These are phyloP conservation scores for Aphidius ervi DNA, from an alignment of 1,140 invertebrate species.

Conservation along the genomic window DNA sequence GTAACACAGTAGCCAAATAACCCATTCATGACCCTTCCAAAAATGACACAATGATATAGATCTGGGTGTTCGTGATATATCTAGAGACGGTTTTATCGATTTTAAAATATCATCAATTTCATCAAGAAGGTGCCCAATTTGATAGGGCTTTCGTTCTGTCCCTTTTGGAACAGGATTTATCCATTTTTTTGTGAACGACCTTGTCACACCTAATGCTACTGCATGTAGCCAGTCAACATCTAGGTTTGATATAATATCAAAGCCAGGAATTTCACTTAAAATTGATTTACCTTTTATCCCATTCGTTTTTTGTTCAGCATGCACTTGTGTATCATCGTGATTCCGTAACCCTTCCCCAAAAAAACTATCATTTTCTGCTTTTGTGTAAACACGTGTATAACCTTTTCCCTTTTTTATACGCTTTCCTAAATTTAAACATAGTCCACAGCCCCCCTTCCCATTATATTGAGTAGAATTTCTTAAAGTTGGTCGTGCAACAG, in stretches of 20 bases:
- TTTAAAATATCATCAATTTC: constrained; percentile 26
- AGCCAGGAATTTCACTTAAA: constrained; percentile 26
- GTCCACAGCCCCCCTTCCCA: constrained; percentile 32
- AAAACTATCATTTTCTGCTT: constrained; percentile 18
- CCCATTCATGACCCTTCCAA: constrained; percentile 39
- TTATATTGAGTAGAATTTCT: constrained; percentile 29
- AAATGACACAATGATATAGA: constrained; percentile 25
- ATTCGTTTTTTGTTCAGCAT: constrained; percentile 20
- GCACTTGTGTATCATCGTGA: constrained; percentile 19
- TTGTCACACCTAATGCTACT: constrained; percentile 29
- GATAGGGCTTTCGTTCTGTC: constrained; percentile 25
- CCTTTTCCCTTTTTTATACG: constrained; percentile 24
- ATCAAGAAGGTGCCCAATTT: constrained; percentile 23
- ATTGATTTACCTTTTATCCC: constrained; percentile 28
- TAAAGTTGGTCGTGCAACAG: constrained; percentile 27
- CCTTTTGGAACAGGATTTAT: constrained; percentile 26
- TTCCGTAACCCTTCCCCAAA: too few species aligned
- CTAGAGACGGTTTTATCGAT: constrained; percentile 25
- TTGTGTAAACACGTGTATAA: constrained; percentile 24
- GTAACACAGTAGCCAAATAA: constrained; percentile 30
- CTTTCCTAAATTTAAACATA: constrained; percentile 30
- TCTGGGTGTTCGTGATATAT: constrained; percentile 31
- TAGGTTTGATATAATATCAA: constrained; percentile 29
- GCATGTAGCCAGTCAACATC: constrained; percentile 35
- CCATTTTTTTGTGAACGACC: constrained; percentile 29